Conservation (phyloP, 2,888 invertebrate species). For the Timandra comae region DNA sequence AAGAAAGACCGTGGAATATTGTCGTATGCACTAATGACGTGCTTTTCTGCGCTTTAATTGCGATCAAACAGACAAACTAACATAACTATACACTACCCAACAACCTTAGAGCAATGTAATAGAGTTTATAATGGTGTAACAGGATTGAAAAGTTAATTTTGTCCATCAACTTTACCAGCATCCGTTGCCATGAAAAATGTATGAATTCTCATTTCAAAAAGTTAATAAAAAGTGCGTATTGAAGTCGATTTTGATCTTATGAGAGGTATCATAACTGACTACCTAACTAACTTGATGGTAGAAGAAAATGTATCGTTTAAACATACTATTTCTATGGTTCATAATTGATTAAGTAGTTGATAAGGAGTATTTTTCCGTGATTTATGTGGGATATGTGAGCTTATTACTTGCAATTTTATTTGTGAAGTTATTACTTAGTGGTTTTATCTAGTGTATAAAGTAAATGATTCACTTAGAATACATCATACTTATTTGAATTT, state of each 20-base stretch:
- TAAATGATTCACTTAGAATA: too few relatives aligned
- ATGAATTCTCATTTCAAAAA: slow-evolving; percentile 59
- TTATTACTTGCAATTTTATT: too few relatives aligned
- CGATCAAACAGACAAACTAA: slow-evolving; percentile 55
- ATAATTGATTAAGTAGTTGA: too few relatives aligned
- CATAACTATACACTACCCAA: slow-evolving; percentile 17
- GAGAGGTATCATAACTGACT: slow-evolving; percentile 57
- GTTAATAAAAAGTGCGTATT: slow-evolving; percentile 54
- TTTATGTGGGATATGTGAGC: too few relatives aligned
- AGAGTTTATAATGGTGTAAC: slow-evolving; percentile 22
- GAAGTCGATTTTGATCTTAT: slow-evolving; percentile 61
- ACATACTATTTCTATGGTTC: too few relatives aligned
- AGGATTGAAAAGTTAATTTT: slow-evolving; percentile 16
- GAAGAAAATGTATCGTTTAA: slow-evolving; percentile 5
- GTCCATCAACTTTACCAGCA: slow-evolving; percentile 40
- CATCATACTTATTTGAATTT: too few relatives aligned
- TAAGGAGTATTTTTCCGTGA: too few relatives aligned
- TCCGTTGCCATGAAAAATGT: slow-evolving; percentile 66
- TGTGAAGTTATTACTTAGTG: too few relatives aligned
- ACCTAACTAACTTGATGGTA: slow-evolving; percentile 21
- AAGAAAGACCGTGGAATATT: slow-evolving; percentile 75
- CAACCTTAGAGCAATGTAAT: slow-evolving; percentile 8
- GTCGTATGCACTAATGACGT: slow-evolving; percentile 70
- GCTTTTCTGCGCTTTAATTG: slow-evolving; percentile 73
- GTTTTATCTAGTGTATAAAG: too few relatives aligned